A percentile compares a stretch with the other conserved stretches of the same genome.
phyloP scores from a whole-genome alignment of 1,140 invertebrate genomes.

The Coenobita brevimanus region DNA sequence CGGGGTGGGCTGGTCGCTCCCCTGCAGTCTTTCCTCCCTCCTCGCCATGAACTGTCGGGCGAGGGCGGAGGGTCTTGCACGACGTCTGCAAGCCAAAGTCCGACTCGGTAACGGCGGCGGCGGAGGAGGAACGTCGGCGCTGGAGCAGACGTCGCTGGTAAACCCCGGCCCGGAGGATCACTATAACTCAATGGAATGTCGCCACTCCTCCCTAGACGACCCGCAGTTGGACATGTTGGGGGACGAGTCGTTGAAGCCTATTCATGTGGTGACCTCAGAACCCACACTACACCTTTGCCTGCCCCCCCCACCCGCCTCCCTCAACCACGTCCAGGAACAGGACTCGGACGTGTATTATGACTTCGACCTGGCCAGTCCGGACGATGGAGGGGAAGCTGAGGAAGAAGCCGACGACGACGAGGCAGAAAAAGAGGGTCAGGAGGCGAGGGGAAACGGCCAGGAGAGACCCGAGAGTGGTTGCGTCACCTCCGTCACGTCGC shows the following conservation, averaged over 20 bases:
- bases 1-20: conserved; percentile 60
- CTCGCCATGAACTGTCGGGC: conserved; percentile 83
- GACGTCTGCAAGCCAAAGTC: conserved; percentile 81
- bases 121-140: background rate
- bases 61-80: conserved; percentile 85
- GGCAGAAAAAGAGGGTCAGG: background rate
- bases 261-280: conserved; percentile 68
- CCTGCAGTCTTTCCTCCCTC: conserved; percentile 76
- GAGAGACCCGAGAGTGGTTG: conserved; percentile 69
- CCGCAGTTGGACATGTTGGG: background rate
- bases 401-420: conserved; percentile 2
- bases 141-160: conserved; percentile 53
- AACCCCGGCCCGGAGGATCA: conserved; percentile 44
- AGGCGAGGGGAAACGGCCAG: conserved; percentile 10
- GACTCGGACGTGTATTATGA: conserved; percentile 68
- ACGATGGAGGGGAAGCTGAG: conserved; percentile 41
- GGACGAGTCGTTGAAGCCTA: conserved; percentile 28
- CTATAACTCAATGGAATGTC: conserved; percentile 51
- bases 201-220: conserved; percentile 55
- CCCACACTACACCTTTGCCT: conserved; percentile 61
- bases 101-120: conserved; percentile 23
- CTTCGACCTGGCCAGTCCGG: conserved; percentile 66
- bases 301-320: conserved; percentile 31
- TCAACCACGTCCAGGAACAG: conserved; percentile 44
- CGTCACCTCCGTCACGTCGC: conserved; percentile 68